These are phyloP conservation scores for Tapirus terrestris DNA, from an alignment of 2,113 vertebrate species.

Conservation along the genomic window DNA sequence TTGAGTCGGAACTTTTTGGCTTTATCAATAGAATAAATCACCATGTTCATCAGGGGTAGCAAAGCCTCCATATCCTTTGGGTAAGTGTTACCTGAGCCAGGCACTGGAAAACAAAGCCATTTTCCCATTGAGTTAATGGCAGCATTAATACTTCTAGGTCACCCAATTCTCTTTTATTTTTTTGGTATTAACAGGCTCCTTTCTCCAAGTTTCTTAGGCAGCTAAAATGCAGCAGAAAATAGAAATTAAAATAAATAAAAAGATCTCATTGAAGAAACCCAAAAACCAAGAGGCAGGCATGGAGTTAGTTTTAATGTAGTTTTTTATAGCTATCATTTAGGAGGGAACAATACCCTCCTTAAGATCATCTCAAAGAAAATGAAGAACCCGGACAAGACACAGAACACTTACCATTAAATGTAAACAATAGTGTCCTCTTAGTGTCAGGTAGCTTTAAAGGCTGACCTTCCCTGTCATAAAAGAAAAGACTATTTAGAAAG, in stretches of 20 bases:
- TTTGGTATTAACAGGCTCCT: not conserved
- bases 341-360: conserved; percentile 4
- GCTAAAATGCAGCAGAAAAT: conserved; percentile 41
- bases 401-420: conserved; percentile 95
- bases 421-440: conserved; percentile 99
- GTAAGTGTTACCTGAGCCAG: conserved; percentile 98
- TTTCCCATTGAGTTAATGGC: conserved; percentile 58
- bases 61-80: conserved; percentile 99
- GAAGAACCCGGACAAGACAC: not conserved
- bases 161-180: not conserved
- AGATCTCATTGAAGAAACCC: conserved; percentile 5
- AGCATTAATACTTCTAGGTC: conserved; percentile 4
- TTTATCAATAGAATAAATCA: conserved; percentile 99
- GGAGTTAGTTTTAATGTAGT: not conserved
- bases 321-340: conserved; percentile 29
- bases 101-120: conserved; percentile 89
- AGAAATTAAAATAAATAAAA: conserved; percentile 47
- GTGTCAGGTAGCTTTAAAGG: conserved; percentile 99
- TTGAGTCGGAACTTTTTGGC: conserved; percentile 98
- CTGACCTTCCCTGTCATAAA: conserved; percentile 94
- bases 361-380: conserved; percentile 33
- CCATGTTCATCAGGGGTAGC: conserved; percentile 99
- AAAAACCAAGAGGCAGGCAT: not conserved
- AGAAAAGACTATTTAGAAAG: conserved; percentile 69
- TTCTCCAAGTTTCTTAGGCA: conserved; percentile 47